Conservation (phyloP, 1,140 invertebrate genomes). For the Vollenhovia emeryi region DNA sequence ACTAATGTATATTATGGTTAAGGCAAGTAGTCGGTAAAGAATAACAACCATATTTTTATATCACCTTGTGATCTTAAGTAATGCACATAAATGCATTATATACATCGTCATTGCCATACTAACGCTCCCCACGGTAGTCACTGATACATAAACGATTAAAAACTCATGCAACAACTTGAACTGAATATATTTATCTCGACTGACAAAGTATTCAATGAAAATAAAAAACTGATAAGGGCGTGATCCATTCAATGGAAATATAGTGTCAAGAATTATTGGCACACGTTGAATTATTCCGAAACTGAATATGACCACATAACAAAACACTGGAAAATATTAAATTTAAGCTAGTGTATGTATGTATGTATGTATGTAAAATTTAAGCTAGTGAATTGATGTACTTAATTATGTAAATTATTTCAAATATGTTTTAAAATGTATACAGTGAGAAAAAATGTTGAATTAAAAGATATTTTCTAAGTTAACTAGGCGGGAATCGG, state of each 20-base stretch:
- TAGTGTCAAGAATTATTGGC: too few relatives aligned
- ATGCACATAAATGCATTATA: conserved; percentile 5
- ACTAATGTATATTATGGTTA: neutral
- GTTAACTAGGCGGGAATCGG: too few relatives aligned
- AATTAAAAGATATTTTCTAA: too few relatives aligned
- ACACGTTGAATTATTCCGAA: too few relatives aligned
- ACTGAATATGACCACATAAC: neutral
- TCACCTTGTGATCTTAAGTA: conserved; percentile 36
- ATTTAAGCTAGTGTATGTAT: neutral
- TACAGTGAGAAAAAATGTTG: too few relatives aligned
- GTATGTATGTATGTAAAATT: too few relatives aligned
- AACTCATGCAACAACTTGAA: conserved; percentile 7
- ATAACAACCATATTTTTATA: neutral
- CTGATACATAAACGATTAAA: neutral
- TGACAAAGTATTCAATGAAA: conserved; percentile 25
- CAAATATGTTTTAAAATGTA: too few relatives aligned
- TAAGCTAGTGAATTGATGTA: neutral
- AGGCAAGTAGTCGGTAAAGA: too few relatives aligned
- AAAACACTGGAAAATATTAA: neutral
- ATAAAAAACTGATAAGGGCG: neutral
- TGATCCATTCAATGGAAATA: conserved; percentile 40
- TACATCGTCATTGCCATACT: neutral
- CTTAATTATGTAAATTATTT: neutral
- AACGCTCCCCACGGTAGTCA: neutral
- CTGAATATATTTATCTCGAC: conserved; percentile 34